Evolutionary conservation across 1,140 invertebrate genomes (phyloP).

Genomic region (Sycophaga agraensis): DNA sequence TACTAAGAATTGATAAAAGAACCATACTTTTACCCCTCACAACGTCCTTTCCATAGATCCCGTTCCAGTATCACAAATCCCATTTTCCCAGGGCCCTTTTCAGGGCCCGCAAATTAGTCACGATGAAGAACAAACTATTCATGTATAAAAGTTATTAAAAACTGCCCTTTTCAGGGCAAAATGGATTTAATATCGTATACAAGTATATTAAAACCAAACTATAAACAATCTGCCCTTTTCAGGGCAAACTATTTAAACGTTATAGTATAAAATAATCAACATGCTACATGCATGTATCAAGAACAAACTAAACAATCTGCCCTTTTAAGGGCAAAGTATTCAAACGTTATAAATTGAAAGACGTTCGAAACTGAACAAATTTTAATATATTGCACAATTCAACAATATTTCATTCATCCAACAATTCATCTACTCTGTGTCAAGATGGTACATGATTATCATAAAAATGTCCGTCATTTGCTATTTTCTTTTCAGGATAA

Average conservation of each 20-base stretch:
- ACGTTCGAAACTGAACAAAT: too few relatives aligned
- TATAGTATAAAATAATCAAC: too few relatives aligned
- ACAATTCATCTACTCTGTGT: too few relatives aligned
- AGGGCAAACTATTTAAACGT: too few relatives aligned
- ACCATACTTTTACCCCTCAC: background rate
- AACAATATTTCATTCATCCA: too few relatives aligned
- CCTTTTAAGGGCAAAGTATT: constrained; percentile 35
- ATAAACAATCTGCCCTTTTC: constrained; percentile 25
- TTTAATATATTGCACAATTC: too few relatives aligned
- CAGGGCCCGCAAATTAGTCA: constrained; percentile 52
- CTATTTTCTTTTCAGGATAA: too few relatives aligned
- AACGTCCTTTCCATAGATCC: constrained; percentile 10
- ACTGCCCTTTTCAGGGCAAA: constrained; percentile 44
- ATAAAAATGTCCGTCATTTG: too few relatives aligned
- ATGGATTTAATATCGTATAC: too few relatives aligned
- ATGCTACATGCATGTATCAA: constrained; percentile 20
- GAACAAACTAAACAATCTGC: constrained; percentile 28
- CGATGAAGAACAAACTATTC: constrained; percentile 32
- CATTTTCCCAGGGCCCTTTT: constrained; percentile 51
- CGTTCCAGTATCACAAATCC: constrained; percentile 27
- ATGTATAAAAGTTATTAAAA: constrained; percentile 32
- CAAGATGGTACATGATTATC: too few relatives aligned
- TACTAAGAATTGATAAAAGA: too few relatives aligned
- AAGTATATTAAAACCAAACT: background rate
- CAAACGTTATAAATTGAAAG: background rate